Evolutionary conservation across 1,140 invertebrate species (phyloP).

Genomic region (Drosophila melanica): DNA sequence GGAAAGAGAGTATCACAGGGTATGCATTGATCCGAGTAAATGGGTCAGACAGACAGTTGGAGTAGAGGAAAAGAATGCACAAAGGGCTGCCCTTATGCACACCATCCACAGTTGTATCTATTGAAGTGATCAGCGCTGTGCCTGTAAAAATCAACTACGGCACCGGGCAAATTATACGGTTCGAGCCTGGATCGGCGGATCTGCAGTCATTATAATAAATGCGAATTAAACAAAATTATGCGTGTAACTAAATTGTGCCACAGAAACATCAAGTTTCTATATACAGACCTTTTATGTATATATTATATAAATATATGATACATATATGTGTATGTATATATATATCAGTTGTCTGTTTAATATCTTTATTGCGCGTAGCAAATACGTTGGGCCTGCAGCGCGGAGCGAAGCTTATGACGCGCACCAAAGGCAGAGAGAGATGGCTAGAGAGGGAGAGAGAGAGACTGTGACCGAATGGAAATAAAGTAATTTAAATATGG

Average conservation of each 20-base stretch:
- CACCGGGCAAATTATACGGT: constrained; percentile 31
- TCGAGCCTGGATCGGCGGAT: constrained; percentile 42
- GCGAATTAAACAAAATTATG: constrained; percentile 78
- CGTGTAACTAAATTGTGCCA: constrained; percentile 69
- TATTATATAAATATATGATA: neutral
- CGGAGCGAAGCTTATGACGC: neutral
- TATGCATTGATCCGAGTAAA: neutral
- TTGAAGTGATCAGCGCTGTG: constrained; percentile 44
- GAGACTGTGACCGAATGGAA: constrained; percentile 54
- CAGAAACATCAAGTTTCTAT: constrained; percentile 16
- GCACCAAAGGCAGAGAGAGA: neutral
- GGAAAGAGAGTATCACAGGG: constrained; percentile 4
- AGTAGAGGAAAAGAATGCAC: neutral
- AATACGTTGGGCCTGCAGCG: constrained; percentile 6
- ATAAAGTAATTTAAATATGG: constrained; percentile 78
- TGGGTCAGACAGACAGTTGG: constrained; percentile 14
- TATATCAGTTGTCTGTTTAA: constrained; percentile 47
- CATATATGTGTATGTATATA: constrained; percentile 9
- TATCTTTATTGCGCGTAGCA: constrained; percentile 65
- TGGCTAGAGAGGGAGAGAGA: constrained; percentile 26
- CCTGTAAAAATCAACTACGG: neutral
- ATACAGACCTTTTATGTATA: constrained; percentile 5
- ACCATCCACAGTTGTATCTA: constrained; percentile 29
- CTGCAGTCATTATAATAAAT: constrained; percentile 74
- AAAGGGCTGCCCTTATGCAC: neutral